These are phyloP conservation scores for Eristalis tenax DNA, from an alignment of 2,888 invertebrate genomes.

Conservation along the genomic window DNA sequence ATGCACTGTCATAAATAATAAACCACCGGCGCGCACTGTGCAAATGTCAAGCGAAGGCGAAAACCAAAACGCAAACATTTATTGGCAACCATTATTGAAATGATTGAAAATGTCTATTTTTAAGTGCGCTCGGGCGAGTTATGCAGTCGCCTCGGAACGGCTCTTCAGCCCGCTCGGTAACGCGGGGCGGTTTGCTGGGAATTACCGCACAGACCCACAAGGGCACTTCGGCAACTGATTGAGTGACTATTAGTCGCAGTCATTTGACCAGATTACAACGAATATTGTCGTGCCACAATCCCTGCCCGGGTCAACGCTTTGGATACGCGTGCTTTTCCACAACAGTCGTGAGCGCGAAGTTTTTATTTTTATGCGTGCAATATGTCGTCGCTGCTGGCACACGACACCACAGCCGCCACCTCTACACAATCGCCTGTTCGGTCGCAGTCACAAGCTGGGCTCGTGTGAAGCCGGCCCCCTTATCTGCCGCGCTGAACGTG, in stretches of 20 bases:
- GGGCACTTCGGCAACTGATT: not conserved
- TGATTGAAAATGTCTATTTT: not conserved
- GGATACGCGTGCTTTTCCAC: not conserved
- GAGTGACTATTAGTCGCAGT: not conserved
- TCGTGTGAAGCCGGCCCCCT: conserved; percentile 16
- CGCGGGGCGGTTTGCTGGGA: not conserved
- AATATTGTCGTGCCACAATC: not conserved
- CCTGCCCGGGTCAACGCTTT: not conserved
- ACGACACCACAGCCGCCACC: not conserved
- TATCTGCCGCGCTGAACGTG: conserved; percentile 21
- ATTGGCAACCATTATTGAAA: conserved; percentile 19
- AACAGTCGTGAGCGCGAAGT: not conserved
- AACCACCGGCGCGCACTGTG: not conserved
- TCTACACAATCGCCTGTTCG: not conserved
- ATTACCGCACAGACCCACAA: not conserved
- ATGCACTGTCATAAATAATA: not conserved
- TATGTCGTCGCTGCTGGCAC: not conserved
- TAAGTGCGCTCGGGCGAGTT: not conserved
- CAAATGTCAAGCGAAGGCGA: conserved; percentile 7
- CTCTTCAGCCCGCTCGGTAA: not conserved
- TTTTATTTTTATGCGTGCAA: not conserved
- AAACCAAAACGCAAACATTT: conserved; percentile 9
- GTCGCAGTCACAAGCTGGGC: conserved; percentile 12
- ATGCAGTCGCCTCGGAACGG: not conserved
- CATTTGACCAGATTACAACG: not conserved